Percentiles rank a stretch among this genome's conserved stretches.
Evolutionary conservation across 1,140 invertebrate species (phyloP).

Genomic region (Apis cerana): DNA sequence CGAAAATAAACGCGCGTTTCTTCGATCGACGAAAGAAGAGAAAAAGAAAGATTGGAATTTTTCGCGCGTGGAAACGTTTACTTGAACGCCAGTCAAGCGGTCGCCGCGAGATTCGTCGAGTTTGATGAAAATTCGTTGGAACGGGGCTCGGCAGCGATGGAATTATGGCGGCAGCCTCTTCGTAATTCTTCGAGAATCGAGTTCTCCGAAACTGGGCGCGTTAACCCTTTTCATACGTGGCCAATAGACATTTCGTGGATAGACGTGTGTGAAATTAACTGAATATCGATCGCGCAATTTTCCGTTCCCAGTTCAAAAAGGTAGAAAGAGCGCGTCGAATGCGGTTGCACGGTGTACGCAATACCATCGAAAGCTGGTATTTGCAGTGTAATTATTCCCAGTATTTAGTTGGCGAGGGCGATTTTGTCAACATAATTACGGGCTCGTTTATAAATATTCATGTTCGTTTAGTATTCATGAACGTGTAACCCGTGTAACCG

Average conservation of each 20-base stretch:
- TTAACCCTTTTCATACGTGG: too few relatives aligned
- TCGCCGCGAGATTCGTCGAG: conserved; percentile 32
- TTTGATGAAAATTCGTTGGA: conserved; percentile 24
- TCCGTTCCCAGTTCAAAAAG: not conserved
- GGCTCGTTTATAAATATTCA: conserved; percentile 28
- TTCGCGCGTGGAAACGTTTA: conserved; percentile 35
- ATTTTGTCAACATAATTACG: conserved; percentile 24
- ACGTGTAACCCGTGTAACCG: not conserved
- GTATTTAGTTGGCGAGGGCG: conserved; percentile 16
- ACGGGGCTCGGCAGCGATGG: conserved; percentile 6
- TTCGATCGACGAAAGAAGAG: too few relatives aligned
- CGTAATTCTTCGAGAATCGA: conserved; percentile 59
- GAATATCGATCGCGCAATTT: not conserved
- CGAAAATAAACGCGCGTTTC: too few relatives aligned
- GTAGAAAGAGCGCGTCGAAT: not conserved
- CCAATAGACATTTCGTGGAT: too few relatives aligned
- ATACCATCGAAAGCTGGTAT: not conserved
- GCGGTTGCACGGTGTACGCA: not conserved
- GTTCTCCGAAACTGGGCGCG: not conserved
- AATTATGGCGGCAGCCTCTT: conserved; percentile 54
- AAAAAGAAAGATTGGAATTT: not conserved
- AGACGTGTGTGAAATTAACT: not conserved
- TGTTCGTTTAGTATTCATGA: conserved; percentile 29
- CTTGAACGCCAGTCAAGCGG: conserved; percentile 26
- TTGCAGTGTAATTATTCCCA: conserved; percentile 3